Conservation (phyloP, 2,113 vertebrate genomes). For the Panthera tigris region DNA sequence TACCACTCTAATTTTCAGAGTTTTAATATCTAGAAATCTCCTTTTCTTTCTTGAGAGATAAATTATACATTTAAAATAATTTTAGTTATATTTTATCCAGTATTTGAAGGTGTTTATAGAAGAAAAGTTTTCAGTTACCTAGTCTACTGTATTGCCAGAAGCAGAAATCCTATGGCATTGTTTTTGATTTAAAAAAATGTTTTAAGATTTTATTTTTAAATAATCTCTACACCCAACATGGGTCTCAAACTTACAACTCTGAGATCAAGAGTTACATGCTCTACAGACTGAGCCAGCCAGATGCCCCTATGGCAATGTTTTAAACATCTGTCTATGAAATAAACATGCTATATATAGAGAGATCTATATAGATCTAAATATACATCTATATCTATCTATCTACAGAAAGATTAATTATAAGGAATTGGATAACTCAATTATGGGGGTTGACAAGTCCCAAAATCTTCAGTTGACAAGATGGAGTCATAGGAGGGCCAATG, state of each 20-base stretch:
- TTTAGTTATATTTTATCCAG: background rate
- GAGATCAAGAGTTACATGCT: too few species aligned
- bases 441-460: background rate
- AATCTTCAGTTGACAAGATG: background rate
- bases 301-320: background rate
- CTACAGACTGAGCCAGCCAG: too few species aligned
- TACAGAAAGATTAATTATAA: background rate
- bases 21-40: background rate
- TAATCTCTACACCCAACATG: too few species aligned
- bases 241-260: too few species aligned
- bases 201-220: too few species aligned
- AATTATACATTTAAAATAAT: background rate
- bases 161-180: background rate
- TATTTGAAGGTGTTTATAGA: background rate
- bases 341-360: background rate
- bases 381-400: background rate
- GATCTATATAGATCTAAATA: background rate
- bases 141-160: constrained; percentile 18
- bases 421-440: background rate
- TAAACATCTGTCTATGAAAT: constrained; percentile 10
- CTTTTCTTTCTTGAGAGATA: background rate
- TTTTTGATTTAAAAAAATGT: background rate
- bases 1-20: constrained; percentile 10
- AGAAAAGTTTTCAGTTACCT: background rate
- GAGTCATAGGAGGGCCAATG: background rate